Base-by-base conservation (phyloP, 2,888 invertebrate species). In the Drosophila paracracens region DNA sequence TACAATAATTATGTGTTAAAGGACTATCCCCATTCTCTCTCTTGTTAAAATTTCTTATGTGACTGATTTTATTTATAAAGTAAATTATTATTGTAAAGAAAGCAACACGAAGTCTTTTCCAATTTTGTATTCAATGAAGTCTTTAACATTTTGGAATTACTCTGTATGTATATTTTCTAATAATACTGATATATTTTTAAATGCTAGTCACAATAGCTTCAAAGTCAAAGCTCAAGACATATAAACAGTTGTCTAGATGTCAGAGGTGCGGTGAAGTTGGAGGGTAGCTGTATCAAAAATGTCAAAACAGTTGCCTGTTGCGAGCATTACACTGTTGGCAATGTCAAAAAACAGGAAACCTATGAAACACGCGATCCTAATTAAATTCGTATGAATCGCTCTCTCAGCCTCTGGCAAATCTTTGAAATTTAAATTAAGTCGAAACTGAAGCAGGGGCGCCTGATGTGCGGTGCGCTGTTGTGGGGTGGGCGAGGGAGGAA, bases 351-450 rank as follows among this genome's bases (percentile, higher is more conserved):
- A 73, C 82, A 74, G 88, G 83, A 88, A 88, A 74, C 86, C 86
- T 54, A 54, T 61, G 83, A 83, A 88, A 80, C 74, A 85, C 82
- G 85, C 85, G 88, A 80, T 81, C 77, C 88, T 86, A 86, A 86
- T 86, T 86, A 86, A 88, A 86, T 85, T 80, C 83, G 60, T 79
- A 76, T 68, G 75, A 79, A 75, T 59, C 64, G 74, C 31, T 61
- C 61, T 64, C 38, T 70, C 43, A 38, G 50, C 56, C 46, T 35
- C n/a, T 50, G 38, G 62, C 50, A 63, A 79, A 76, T 78, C 75
- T 60, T 78, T 76, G 65, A 79, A 80, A 80, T 79, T 79, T 80
- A 77, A 79, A 79, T 74, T 62, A 76, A 80, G 65, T 60, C 33
- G 18, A 61, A 53, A 54, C 16, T 25, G 27, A 60, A 56, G 63